Evolutionary conservation across 2,113 vertebrate genomes (phyloP), one percentile per base, ranked within the genome.

Genomic region (Archilochus colubris): DNA sequence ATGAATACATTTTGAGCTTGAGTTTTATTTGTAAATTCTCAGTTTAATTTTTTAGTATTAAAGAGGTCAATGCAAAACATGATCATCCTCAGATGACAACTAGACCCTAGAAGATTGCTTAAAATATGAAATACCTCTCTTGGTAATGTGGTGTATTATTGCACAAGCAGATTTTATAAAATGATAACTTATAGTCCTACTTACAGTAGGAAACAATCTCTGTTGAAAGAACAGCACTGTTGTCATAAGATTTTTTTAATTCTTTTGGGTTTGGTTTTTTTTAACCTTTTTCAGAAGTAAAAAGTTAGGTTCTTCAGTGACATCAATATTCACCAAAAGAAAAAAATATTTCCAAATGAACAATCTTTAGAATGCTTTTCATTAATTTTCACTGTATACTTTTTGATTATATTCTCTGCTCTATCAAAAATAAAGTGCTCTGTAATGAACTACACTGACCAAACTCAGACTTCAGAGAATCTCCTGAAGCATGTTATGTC

Each of bases 71-170:
- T 18, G 2, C 18, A 82, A 77, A 70, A 62, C 28, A 14, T 20
- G 2, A 48, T 31, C 53, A 54, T 33, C 5, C 7, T 59, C 17
- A 95, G 31, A 40, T 40, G 40, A 59, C 3, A 3, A 58, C 21
- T 5, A 17, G 10, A 63, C 6, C 10, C 59, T 48, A 51, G 28
- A 81, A 70, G 50, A 10, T 2, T 40, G 9, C 21, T 22, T 33
- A 53, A 21, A 22, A 88, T 82, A 38, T 27, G 63, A 69, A 69
- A 24, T 11, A 2, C 2, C 23, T 24, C 8, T 8, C 18, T 24
- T 38, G 22, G 2, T 43, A 14, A 53, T 14, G 3, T 8, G 0
- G 0, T 64, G 85, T 80, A 8, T 62, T 69, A 66, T 33, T 22
- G 66, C 10, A 76, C 2, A 44, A 79, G 53, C 2, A 53, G 20